Percentiles rank a stretch among this genome's conserved stretches.
Conservation (phyloP, 2,888 invertebrate genomes). For the Suillia variegata region DNA sequence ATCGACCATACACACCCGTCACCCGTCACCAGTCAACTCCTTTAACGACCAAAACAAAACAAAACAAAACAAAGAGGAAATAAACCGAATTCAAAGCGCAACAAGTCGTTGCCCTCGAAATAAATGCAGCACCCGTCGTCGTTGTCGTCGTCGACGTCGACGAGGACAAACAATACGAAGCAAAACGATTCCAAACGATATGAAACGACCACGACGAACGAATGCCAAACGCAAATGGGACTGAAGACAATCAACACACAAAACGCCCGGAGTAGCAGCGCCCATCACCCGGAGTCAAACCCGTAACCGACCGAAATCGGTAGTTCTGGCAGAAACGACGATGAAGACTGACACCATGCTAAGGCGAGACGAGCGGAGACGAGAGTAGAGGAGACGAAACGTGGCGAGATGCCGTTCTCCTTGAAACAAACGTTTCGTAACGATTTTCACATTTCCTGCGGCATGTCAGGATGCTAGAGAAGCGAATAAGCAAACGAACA, state of each 20-base stretch:
- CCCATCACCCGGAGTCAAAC: neutral
- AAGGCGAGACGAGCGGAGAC: too few species aligned
- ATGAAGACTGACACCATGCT: neutral
- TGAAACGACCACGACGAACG: constrained; percentile 28
- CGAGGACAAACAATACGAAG: constrained; percentile 20
- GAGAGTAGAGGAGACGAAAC: too few species aligned
- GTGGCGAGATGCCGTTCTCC: neutral
- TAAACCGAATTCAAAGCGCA: constrained; percentile 30
- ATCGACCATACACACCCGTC: neutral
- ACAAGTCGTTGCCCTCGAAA: constrained; percentile 42
- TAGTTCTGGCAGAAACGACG: neutral
- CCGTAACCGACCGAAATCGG: neutral
- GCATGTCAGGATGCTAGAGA: constrained; percentile 12
- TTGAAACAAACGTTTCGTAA: constrained; percentile 18
- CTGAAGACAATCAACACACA: neutral
- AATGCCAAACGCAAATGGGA: neutral
- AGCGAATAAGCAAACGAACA: neutral
- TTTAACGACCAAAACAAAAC: too few species aligned
- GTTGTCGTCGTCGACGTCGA: too few species aligned
- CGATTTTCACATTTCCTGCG: constrained; percentile 24
- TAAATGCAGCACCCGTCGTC: too few species aligned
- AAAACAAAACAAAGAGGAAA: constrained; percentile 9
- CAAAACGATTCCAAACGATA: constrained; percentile 22
- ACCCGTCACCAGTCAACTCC: too few species aligned
- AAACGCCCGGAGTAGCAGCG: neutral